phyloP scores from a whole-genome alignment of 2,797 vertebrate genomes.

The Rachycentron canadum region DNA sequence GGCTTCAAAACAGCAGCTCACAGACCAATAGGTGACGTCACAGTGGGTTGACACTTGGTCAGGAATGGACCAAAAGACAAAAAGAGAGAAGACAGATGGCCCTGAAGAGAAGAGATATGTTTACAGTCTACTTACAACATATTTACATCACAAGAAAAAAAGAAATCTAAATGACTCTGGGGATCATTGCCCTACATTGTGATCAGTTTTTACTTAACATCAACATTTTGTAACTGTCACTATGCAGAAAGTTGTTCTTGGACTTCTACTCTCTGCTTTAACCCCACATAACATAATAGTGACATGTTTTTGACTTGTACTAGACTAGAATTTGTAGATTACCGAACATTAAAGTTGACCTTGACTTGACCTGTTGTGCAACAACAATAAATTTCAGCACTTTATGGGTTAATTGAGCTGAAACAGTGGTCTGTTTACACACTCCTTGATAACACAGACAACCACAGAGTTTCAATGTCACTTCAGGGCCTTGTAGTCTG shows the following conservation, averaged over 20 bases:
- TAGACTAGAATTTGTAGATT: not conserved
- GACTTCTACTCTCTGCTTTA: too few species aligned
- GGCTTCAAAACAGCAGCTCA: too few species aligned
- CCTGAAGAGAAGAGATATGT: not conserved
- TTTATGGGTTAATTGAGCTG: conserved; percentile 26
- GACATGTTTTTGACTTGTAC: not conserved
- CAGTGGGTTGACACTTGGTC: too few species aligned
- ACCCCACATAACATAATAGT: not conserved
- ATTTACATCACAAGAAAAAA: not conserved
- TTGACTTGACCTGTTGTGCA: conserved; percentile 33
- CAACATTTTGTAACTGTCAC: not conserved
- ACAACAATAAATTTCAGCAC: conserved; percentile 30
- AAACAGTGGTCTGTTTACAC: conserved; percentile 57
- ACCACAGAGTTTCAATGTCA: conserved; percentile 28
- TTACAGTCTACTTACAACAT: not conserved
- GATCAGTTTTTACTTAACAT: not conserved
- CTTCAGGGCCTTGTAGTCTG: not conserved
- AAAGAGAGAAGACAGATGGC: not conserved
- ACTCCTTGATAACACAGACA: conserved; percentile 40
- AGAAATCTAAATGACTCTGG: not conserved
- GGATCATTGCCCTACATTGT: not conserved
- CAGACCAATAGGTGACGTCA: too few species aligned
- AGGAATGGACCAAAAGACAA: not conserved
- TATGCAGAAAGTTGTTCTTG: too few species aligned
- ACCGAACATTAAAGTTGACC: conserved; percentile 25